A percentile compares a stretch with the other conserved stretches of the same genome.
phyloP scores from a whole-genome alignment of 1,140 invertebrate genomes.

The Nylanderia fulva region DNA sequence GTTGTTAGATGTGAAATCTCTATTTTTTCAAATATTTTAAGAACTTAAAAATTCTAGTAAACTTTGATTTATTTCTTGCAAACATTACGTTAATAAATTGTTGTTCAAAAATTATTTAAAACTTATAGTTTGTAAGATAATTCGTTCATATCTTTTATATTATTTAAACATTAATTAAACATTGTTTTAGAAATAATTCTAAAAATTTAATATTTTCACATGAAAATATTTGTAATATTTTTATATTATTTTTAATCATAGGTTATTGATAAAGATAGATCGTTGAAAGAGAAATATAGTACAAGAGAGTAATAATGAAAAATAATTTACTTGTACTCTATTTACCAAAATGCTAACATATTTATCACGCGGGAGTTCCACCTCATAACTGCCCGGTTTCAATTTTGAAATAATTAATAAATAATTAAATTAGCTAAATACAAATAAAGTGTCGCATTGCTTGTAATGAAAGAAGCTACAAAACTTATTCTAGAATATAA shows the following conservation, averaged over 20 bases:
- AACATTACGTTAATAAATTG: background rate
- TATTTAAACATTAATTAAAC: constrained; percentile 7
- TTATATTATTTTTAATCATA: background rate
- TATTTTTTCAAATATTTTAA: background rate
- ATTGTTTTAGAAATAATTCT: constrained; percentile 4
- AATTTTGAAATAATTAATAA: constrained; percentile 36
- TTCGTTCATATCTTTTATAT: background rate
- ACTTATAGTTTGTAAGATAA: background rate
- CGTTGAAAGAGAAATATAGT: background rate
- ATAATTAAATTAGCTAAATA: too few relatives aligned
- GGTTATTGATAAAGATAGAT: background rate
- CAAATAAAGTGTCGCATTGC: constrained; percentile 51
- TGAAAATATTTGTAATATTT: background rate
- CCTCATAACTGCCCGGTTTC: constrained; percentile 10
- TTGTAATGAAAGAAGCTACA: constrained; percentile 60
- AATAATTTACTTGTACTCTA: background rate
- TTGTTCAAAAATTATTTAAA: constrained; percentile 13
- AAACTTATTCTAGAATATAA: constrained; percentile 68
- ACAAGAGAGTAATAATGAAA: background rate
- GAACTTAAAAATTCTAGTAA: background rate
- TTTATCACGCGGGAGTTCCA: constrained; percentile 12
- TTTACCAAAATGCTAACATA: background rate
- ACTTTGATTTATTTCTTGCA: background rate
- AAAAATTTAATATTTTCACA: background rate
- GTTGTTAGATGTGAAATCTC: constrained; percentile 14